Percentiles rank a stretch among this genome's conserved stretches.
These are phyloP conservation scores for Tetranychus piercei DNA, from an alignment of 2,888 invertebrate species.

Conservation along the genomic window DNA sequence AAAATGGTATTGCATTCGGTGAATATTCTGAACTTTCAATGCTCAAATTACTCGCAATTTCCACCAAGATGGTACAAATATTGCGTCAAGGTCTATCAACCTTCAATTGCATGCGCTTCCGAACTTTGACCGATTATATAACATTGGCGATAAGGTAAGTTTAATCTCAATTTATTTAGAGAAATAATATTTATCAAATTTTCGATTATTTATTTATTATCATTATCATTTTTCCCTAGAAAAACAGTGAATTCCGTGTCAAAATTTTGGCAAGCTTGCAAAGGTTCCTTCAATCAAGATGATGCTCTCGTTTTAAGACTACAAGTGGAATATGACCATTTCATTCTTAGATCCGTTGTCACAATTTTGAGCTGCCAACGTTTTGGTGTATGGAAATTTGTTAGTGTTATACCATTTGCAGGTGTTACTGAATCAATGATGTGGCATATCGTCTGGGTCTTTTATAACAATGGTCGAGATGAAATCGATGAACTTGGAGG, in stretches of 20 bases:
- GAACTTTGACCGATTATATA: conserved; percentile 18
- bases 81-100: conserved; percentile 18
- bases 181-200: not conserved
- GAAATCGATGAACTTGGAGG: conserved; percentile 19
- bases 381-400: conserved; percentile 22
- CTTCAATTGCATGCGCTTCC: conserved; percentile 22
- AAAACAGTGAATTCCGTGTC: conserved; percentile 21
- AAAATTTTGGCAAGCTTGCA: conserved; percentile 20
- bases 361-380: conserved; percentile 20
- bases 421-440: conserved; percentile 23
- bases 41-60: conserved; percentile 21
- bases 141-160: conserved; percentile 19
- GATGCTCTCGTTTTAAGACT: conserved; percentile 21
- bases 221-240: not conserved
- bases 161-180: not conserved
- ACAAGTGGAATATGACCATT: conserved; percentile 24
- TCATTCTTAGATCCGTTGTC: conserved; percentile 21
- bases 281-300: conserved; percentile 17
- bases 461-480: conserved; percentile 23
- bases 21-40: conserved; percentile 19
- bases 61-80: conserved; percentile 20
- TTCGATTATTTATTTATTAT: not conserved
- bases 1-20: conserved; percentile 2
- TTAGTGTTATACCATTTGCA: conserved; percentile 20
- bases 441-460: conserved; percentile 24